Evolutionary conservation across 1,140 invertebrate genomes (phyloP).

Genomic region (Drusus annulatus): DNA sequence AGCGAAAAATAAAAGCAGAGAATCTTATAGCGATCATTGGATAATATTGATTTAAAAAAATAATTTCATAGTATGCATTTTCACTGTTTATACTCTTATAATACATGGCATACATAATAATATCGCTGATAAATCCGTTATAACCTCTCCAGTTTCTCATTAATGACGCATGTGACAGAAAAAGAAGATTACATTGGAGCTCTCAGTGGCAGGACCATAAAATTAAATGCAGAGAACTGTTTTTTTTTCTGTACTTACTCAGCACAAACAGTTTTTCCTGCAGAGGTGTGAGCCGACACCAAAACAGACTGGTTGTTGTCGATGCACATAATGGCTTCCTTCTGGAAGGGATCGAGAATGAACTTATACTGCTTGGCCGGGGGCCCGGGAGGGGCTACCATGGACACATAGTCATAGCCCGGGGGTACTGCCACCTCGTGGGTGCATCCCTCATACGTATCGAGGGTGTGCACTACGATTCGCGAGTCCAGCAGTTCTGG

Average conservation of each 20-base stretch:
- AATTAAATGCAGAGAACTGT: too few species aligned
- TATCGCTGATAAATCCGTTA: too few species aligned
- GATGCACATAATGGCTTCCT: conserved; percentile 96
- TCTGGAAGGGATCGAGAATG: conserved; percentile 97
- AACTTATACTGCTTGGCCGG: conserved; percentile 96
- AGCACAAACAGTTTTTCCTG: conserved; percentile 99
- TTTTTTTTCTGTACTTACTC: conserved; percentile 82
- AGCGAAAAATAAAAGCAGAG: too few species aligned
- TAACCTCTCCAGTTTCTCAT: too few species aligned
- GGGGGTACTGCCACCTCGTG: conserved; percentile 93
- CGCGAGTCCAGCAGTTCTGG: conserved; percentile 65
- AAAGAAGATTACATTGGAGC: too few species aligned
- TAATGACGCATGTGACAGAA: too few species aligned
- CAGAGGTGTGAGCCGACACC: conserved; percentile 99
- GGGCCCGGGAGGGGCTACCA: conserved; percentile 74
- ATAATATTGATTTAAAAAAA: too few species aligned
- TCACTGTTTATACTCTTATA: too few species aligned
- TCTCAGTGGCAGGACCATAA: too few species aligned
- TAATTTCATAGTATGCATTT: too few species aligned
- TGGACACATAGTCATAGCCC: conserved; percentile 85
- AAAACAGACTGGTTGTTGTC: conserved; percentile 98
- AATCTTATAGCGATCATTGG: too few species aligned
- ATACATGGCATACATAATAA: too few species aligned
- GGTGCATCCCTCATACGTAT: conserved; percentile 90
- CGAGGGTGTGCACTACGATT: conserved; percentile 89